Evolutionary conservation across 2,797 vertebrate species (phyloP).

Genomic region (Alouatta caraya): DNA sequence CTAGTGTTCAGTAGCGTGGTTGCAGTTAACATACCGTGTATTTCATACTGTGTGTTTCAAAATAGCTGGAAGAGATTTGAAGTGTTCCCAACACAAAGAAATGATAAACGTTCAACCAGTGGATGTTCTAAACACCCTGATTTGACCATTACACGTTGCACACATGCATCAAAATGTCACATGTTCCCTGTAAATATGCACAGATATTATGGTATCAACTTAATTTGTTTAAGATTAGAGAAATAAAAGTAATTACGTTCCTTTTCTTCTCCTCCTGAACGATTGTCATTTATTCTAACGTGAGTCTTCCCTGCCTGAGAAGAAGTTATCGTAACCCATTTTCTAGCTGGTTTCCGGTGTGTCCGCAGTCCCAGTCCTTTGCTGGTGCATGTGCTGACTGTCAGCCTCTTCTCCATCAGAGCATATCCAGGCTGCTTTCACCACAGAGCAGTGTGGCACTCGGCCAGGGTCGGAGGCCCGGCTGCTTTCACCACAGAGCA

Average conservation of each 20-base stretch:
- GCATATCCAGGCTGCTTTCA: background rate
- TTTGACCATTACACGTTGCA: background rate
- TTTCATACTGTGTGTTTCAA: background rate
- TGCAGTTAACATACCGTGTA: background rate
- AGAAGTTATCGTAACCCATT: background rate
- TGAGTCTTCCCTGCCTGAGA: background rate
- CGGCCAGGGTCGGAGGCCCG: constrained; percentile 52
- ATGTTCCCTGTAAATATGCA: background rate
- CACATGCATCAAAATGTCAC: background rate
- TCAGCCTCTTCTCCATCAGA: background rate
- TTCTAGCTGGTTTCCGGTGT: background rate
- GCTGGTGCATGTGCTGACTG: background rate
- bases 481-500: no score
- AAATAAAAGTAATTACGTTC: background rate
- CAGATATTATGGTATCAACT: background rate
- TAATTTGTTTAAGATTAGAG: background rate
- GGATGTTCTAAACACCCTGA: background rate
- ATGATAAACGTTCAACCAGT: background rate
- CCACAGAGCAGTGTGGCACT: constrained; percentile 80
- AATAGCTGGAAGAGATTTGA: background rate
- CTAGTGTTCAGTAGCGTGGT: background rate
- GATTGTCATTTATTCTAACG: background rate
- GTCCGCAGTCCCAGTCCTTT: background rate
- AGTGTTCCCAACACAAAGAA: background rate
- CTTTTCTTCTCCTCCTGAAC: background rate